These are phyloP conservation scores for Cottoperca gobio DNA, from an alignment of 2,797 vertebrate species.

Conservation along the genomic window DNA sequence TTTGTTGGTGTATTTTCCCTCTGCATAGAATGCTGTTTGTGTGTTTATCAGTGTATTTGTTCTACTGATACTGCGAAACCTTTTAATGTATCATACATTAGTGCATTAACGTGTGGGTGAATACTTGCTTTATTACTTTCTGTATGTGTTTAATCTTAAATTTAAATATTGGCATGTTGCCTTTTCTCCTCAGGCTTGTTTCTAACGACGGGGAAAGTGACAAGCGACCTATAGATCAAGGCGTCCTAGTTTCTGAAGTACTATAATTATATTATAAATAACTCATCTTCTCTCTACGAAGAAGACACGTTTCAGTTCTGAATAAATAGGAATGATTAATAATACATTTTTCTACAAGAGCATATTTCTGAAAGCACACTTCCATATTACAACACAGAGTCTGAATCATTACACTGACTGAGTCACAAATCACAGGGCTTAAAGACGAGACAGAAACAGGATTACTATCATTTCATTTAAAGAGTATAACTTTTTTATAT, in stretches of 20 bases:
- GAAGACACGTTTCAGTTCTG: not conserved
- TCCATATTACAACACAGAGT: not conserved
- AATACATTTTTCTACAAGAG: not conserved
- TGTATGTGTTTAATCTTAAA: not conserved
- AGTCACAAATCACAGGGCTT: not conserved
- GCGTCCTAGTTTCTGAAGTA: conserved; percentile 16
- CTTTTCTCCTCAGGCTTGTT: conserved; percentile 42
- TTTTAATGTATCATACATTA: not conserved
- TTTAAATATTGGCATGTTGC: conserved; percentile 3
- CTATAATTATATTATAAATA: conserved; percentile 39
- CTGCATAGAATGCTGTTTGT: not conserved
- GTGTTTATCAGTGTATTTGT: not conserved
- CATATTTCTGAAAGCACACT: not conserved
- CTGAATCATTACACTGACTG: not conserved
- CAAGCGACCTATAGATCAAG: conserved; percentile 28
- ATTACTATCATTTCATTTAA: not conserved
- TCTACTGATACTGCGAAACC: not conserved
- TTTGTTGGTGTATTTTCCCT: not conserved
- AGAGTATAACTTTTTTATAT: not conserved
- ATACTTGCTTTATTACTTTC: not conserved
- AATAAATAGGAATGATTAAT: conserved; percentile 8
- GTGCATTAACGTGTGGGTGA: not conserved
- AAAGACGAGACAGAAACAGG: not conserved
- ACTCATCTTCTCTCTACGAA: conserved; percentile 8
- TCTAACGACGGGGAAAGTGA: conserved; percentile 10